A percentile compares a stretch with the other conserved stretches of the same genome.
These are phyloP conservation scores for Spinibarbus caldwelli DNA, from an alignment of 2,797 vertebrate genomes.

Conservation along the genomic window DNA sequence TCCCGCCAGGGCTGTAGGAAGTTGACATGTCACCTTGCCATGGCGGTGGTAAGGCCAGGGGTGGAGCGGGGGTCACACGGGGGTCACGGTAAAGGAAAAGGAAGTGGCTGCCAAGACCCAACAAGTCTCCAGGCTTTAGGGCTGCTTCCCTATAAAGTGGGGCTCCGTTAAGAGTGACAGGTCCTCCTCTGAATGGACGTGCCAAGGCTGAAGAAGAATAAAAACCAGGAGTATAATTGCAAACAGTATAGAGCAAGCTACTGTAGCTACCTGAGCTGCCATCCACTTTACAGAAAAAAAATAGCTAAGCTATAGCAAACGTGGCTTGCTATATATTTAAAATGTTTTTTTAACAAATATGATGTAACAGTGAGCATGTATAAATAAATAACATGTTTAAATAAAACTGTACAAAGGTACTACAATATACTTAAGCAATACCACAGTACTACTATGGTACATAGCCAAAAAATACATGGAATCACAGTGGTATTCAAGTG, in stretches of 20 bases:
- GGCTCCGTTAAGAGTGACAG: conserved; percentile 88
- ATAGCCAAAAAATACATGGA: background rate
- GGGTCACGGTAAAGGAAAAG: conserved; percentile 93
- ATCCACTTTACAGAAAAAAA: background rate
- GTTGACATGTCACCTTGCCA: conserved; percentile 76
- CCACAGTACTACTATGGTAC: background rate
- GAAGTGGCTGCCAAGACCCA: conserved; percentile 89
- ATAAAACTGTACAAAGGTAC: background rate
- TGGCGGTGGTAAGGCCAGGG: conserved; percentile 80
- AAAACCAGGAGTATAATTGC: background rate
- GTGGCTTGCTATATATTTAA: too few relatives aligned
- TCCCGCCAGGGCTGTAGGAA: conserved; percentile 82
- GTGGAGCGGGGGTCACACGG: conserved; percentile 77
- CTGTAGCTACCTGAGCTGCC: background rate
- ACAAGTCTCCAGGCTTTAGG: conserved; percentile 87
- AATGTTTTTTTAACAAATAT: too few relatives aligned
- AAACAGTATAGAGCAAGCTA: background rate
- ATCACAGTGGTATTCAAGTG: background rate
- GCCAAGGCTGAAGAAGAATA: conserved; percentile 75
- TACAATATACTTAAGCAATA: background rate
- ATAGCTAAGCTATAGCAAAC: background rate
- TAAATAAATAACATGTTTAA: background rate
- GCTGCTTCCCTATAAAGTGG: conserved; percentile 85
- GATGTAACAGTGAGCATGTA: background rate
- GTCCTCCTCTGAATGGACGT: conserved; percentile 86